phyloP scores from a whole-genome alignment of 2,113 vertebrate species.

The Apteryx owenii region DNA sequence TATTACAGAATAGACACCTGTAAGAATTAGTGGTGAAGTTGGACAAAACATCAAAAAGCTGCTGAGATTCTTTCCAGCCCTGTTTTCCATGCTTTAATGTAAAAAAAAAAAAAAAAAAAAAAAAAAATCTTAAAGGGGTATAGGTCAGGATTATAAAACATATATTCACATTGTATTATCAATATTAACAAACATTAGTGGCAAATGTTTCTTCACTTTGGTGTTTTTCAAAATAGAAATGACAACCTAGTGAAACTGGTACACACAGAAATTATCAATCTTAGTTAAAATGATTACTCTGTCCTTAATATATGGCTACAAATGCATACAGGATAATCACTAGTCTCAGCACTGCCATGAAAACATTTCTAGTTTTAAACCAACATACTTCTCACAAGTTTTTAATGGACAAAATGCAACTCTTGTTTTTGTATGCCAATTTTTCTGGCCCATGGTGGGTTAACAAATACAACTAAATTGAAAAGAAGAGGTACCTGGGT shows the following conservation, averaged over 20 bases:
- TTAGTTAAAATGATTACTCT: not conserved
- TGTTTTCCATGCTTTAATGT: not conserved
- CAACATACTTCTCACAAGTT: not conserved
- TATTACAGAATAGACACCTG: not conserved
- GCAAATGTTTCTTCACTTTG: not conserved
- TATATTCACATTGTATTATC: not conserved
- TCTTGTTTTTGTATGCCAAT: not conserved
- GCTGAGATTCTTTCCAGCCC: not conserved
- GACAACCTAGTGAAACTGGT: not conserved
- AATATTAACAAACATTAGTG: not conserved
- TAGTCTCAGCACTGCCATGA: not conserved
- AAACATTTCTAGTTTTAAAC: not conserved
- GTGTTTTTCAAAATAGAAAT: not conserved
- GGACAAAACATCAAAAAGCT: not conserved
- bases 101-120: too few species aligned
- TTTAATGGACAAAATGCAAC: not conserved
- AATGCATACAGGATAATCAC: accelerated
- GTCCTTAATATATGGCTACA: not conserved
- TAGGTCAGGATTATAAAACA: not conserved
- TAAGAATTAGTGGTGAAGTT: not conserved
- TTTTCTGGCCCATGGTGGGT: not conserved
- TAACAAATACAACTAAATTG: not conserved
- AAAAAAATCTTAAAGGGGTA: not conserved
- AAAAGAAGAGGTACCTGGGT: slow-evolving; percentile 27
- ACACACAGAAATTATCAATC: accelerated